phyloP scores from a whole-genome alignment of 2,797 vertebrate genomes.

The Holocentrus rufus region DNA sequence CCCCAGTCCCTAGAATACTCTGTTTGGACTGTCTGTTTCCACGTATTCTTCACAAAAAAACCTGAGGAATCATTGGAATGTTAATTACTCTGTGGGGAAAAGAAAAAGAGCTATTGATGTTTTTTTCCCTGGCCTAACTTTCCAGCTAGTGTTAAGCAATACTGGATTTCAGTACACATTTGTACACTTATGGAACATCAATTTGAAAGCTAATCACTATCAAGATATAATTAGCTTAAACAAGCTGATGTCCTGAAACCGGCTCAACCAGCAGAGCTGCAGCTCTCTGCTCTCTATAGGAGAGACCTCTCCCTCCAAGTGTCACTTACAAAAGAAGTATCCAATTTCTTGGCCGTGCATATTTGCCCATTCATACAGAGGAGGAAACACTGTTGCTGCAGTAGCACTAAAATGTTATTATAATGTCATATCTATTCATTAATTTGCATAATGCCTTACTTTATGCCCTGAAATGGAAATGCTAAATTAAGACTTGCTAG shows the following conservation, averaged over 20 bases:
- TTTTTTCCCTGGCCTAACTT: slow-evolving; percentile 30
- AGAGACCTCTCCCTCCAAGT: slow-evolving; percentile 42
- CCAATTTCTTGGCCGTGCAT: slow-evolving; percentile 36
- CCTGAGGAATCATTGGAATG: slow-evolving; percentile 81
- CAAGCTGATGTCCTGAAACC: slow-evolving; percentile 68
- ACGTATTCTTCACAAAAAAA: slow-evolving; percentile 72
- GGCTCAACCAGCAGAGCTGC: slow-evolving; percentile 61
- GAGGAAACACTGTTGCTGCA: neutral
- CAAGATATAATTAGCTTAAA: slow-evolving; percentile 64
- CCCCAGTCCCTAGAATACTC: slow-evolving; percentile 30
- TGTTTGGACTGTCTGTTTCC: slow-evolving; percentile 64
- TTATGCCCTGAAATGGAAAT: neutral
- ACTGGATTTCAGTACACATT: slow-evolving; percentile 30
- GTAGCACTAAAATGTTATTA: slow-evolving; percentile 10
- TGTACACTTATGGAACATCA: slow-evolving; percentile 25
- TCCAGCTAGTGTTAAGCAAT: slow-evolving; percentile 50
- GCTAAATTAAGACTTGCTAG: neutral
- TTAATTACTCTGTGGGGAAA: slow-evolving; percentile 75
- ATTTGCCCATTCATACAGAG: slow-evolving; percentile 33
- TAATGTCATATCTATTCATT: neutral
- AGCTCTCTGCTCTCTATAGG: slow-evolving; percentile 39
- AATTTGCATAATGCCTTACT: slow-evolving; percentile 4
- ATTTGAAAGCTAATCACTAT: slow-evolving; percentile 43
- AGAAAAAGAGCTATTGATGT: slow-evolving; percentile 55
- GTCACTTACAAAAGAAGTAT: slow-evolving; percentile 40